A percentile compares a stretch with the other conserved stretches of the same genome.
phyloP scores from a whole-genome alignment of 2,888 invertebrate genomes.

The Stomorhina lunata region DNA sequence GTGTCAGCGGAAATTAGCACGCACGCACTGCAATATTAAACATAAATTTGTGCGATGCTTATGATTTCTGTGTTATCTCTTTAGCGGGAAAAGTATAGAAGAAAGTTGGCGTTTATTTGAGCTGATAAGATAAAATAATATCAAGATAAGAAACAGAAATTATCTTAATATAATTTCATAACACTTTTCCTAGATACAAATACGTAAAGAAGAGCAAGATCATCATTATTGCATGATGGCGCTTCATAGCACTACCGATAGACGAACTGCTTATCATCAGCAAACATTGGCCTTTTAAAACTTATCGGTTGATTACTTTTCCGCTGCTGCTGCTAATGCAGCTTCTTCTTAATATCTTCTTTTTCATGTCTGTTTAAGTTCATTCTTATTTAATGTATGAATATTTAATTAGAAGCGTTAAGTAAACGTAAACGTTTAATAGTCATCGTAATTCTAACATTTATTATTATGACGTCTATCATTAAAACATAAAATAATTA shows the following conservation, averaged over 20 bases:
- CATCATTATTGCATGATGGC: slow-evolving; percentile 20
- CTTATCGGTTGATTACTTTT: not conserved
- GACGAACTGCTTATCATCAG: slow-evolving; percentile 42
- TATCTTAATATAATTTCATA: slow-evolving; percentile 37
- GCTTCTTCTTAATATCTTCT: not conserved
- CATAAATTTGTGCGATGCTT: not conserved
- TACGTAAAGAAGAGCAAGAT: not conserved
- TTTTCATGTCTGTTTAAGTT: too few relatives aligned
- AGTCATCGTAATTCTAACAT: slow-evolving; percentile 38
- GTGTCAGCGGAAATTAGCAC: slow-evolving; percentile 32
- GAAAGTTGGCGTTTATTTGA: not conserved
- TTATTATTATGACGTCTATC: slow-evolving; percentile 47
- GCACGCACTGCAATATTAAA: slow-evolving; percentile 35
- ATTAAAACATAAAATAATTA: slow-evolving; percentile 51
- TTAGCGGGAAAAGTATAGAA: not conserved
- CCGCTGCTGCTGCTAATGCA: not conserved
- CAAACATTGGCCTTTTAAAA: not conserved
- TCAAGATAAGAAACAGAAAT: slow-evolving; percentile 36
- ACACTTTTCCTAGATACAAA: slow-evolving; percentile 14
- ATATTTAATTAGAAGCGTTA: not conserved
- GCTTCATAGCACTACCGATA: too few relatives aligned
- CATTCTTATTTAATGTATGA: too few relatives aligned
- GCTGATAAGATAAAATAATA: slow-evolving; percentile 34
- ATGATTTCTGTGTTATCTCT: not conserved
- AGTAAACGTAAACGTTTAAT: slow-evolving; percentile 22